Percentiles rank a stretch among this genome's conserved stretches.
phyloP scores from a whole-genome alignment of 2,888 invertebrate species.

The Myathropa florea region DNA sequence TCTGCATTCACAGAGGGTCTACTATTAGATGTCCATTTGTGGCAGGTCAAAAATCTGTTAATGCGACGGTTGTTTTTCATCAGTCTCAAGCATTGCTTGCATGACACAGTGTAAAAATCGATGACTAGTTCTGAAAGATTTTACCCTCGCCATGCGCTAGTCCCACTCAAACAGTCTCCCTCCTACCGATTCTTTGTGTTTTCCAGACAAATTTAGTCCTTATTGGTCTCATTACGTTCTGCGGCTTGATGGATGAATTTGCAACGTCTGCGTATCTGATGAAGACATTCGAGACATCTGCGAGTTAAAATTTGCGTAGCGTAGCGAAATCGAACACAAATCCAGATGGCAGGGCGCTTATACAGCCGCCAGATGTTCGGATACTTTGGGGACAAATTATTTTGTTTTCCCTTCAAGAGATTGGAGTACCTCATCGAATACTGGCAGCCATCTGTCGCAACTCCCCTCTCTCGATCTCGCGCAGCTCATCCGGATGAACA shows the following conservation, averaged over 20 bases:
- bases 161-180: neutral
- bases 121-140: neutral
- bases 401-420: neutral
- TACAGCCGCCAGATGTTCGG: neutral
- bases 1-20: too few relatives aligned
- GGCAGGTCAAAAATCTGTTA: too few relatives aligned
- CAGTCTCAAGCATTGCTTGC: neutral
- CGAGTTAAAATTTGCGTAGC: neutral
- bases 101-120: neutral
- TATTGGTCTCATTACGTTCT: neutral
- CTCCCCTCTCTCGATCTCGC: neutral
- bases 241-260: neutral
- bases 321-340: neutral
- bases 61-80: neutral
- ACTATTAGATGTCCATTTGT: too few relatives aligned
- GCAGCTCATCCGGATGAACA: too few relatives aligned
- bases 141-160: neutral
- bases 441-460: neutral
- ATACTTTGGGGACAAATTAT: neutral
- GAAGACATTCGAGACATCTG: neutral
- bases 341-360: neutral
- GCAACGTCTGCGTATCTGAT: neutral
- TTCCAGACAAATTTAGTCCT: neutral
- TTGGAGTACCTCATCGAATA: neutral
- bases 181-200: neutral